Evolutionary conservation across 1,140 invertebrate species (phyloP), one percentile per base, ranked within the genome.

Genomic region (Atta colombica): DNA sequence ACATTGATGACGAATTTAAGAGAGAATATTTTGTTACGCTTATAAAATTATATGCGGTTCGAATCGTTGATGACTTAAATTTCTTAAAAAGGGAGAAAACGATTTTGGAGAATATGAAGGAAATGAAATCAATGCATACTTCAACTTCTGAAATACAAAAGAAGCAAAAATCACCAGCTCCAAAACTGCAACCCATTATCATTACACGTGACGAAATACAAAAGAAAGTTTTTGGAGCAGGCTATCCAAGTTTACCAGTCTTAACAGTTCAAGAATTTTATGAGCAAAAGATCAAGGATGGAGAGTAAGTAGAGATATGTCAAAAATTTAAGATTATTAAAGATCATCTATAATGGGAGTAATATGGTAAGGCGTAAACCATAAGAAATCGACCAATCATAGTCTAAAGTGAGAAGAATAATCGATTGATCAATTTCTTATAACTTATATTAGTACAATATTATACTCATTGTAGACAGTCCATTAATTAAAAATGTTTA

Each of bases 241-340:
- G 99, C 0, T 99, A 99, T 96, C 99, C 99, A 0, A 97, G 98
- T 93, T 93, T 99, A 80, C 99, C 99, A 0, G 97, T 98, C 1
- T 96, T 99, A 95, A 99, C 98, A 0, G 97, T 99, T 0, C 97
- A 99, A 92, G 99, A 99, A 95, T 99, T 99, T 95, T 99, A 99
- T 94, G 97, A 99, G 68, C 96, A 99, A 94, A 96, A 98, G 90
- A 96, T 98, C 0, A 95, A 96, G 78, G 97, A 98, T 69, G 98
- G 98, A 92, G 96, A 97, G 96, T 98, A 93, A 96, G 96, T 96
- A 87, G n/a, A 74, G 0, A 21, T 65, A 58, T 3, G 49, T 14
- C 3, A 51, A 51, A 51, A 51, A 16, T 51, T 51, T 16, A 14
- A 51, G 49, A 51, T 2, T 51, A 51, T 51, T 51, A 51, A 51